phyloP scores from a whole-genome alignment of 2,113 vertebrate genomes.

The Cinclus mexicanus region DNA sequence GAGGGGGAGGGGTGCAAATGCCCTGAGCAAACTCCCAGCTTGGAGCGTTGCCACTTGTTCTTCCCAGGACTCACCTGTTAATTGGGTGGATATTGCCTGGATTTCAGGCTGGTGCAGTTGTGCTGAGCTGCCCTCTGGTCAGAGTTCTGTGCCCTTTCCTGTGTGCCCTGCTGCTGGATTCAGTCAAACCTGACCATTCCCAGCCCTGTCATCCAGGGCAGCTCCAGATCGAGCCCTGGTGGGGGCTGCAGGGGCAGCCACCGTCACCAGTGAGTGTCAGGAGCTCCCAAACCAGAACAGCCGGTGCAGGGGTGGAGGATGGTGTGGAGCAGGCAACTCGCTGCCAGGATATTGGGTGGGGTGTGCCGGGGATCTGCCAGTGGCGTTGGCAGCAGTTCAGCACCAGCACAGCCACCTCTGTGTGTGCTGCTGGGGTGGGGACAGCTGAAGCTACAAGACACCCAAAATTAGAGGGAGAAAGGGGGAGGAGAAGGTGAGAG shows the following conservation, averaged over 20 bases:
- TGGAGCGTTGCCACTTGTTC: accelerated
- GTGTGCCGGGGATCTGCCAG: neutral
- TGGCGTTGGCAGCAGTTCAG: neutral
- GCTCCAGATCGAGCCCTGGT: neutral
- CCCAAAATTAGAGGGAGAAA: neutral
- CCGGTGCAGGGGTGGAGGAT: neutral
- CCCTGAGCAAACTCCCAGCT: neutral
- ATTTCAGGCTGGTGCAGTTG: neutral
- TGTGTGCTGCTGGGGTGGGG: neutral
- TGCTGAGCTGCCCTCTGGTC: neutral
- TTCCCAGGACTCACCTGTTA: neutral
- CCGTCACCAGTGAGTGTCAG: neutral
- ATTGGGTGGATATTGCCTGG: neutral
- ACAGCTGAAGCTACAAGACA: neutral
- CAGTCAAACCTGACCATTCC: neutral
- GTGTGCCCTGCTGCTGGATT: accelerated
- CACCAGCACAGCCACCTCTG: neutral
- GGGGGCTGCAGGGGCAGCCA: neutral
- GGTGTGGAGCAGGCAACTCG: neutral
- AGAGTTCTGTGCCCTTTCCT: neutral
- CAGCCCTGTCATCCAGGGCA: accelerated
- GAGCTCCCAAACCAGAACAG: neutral
- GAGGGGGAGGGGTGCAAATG: neutral
- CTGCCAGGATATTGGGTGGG: neutral
- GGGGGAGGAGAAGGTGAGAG: neutral